A percentile compares a stretch with the other conserved stretches of the same genome.
Evolutionary conservation across 2,888 invertebrate species (phyloP).

Genomic region (Drosophila borborema): DNA sequence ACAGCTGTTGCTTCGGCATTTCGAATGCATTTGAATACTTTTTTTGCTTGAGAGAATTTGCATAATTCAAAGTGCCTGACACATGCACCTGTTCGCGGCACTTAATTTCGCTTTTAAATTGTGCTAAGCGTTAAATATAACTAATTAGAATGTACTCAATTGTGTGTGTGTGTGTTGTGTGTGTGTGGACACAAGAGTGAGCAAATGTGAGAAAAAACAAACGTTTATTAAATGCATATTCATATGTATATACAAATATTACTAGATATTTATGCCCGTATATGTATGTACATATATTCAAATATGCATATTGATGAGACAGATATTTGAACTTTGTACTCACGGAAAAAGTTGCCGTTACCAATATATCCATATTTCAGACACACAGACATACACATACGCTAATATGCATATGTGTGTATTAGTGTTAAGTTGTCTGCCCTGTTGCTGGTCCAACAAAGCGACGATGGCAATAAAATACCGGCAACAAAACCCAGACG

Average conservation of each 20-base stretch:
- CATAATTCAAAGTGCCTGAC: slow-evolving; percentile 37
- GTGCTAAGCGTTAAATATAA: slow-evolving; percentile 18
- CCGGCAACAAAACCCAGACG: slow-evolving; percentile 35
- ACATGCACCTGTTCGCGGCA: slow-evolving; percentile 30
- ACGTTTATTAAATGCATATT: background rate
- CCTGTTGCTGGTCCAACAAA: slow-evolving; percentile 21
- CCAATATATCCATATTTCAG: slow-evolving; percentile 30
- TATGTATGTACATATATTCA: background rate
- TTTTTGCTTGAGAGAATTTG: slow-evolving; percentile 17
- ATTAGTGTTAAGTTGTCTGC: slow-evolving; percentile 42
- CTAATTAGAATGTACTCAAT: slow-evolving; percentile 6
- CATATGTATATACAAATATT: background rate
- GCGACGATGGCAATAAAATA: slow-evolving; percentile 28
- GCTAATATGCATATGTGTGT: slow-evolving; percentile 1
- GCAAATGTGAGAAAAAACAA: background rate
- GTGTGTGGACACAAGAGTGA: background rate
- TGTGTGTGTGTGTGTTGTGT: background rate
- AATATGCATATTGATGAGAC: slow-evolving; percentile 11
- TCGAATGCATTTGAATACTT: background rate
- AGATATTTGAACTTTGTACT: slow-evolving; percentile 42
- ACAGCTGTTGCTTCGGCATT: slow-evolving; percentile 3
- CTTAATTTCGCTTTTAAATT: slow-evolving; percentile 9
- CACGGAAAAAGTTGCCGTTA: slow-evolving; percentile 37
- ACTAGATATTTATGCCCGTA: background rate
- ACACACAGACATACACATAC: background rate